A percentile compares a stretch with the other conserved stretches of the same genome.
Conservation (phyloP, 2,797 vertebrate genomes). For the Thaleichthys pacificus region DNA sequence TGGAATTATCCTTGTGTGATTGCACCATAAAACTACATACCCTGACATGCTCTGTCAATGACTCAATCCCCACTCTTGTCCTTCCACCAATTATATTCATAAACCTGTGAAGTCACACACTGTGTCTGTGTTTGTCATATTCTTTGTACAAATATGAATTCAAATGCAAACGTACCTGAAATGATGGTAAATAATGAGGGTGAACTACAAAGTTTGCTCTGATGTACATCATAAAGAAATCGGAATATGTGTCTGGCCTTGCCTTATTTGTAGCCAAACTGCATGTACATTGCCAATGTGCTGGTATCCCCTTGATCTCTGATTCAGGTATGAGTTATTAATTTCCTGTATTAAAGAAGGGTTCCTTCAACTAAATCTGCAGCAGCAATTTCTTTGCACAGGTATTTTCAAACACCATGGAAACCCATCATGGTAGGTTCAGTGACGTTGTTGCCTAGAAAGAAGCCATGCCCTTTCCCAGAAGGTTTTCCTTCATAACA, state of each 20-base stretch:
- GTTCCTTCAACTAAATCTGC: too few relatives aligned
- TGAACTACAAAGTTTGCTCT: constrained; percentile 33
- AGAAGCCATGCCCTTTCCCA: background rate
- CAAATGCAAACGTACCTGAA: constrained; percentile 3
- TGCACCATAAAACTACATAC: background rate
- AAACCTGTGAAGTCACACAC: constrained; percentile 17
- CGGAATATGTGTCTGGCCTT: background rate
- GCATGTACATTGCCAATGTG: background rate
- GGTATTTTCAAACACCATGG: too few relatives aligned
- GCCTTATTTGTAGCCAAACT: constrained; percentile 21
- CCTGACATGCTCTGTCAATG: background rate
- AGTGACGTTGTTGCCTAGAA: background rate
- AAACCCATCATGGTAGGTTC: background rate
- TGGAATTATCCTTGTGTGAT: background rate
- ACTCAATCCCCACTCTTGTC: constrained; percentile 13
- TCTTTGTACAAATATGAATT: constrained; percentile 21
- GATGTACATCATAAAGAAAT: constrained; percentile 11
- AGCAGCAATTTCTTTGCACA: too few relatives aligned
- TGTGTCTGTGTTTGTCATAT: background rate
- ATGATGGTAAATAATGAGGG: constrained; percentile 26
- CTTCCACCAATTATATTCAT: constrained; percentile 11
- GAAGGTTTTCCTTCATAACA: background rate
- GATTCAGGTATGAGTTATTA: constrained; percentile 14
- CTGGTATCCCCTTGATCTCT: constrained; percentile 32
- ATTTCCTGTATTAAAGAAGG: background rate